These are phyloP conservation scores for Dynastes tityus DNA, from an alignment of 2,888 invertebrate species.

Conservation along the genomic window DNA sequence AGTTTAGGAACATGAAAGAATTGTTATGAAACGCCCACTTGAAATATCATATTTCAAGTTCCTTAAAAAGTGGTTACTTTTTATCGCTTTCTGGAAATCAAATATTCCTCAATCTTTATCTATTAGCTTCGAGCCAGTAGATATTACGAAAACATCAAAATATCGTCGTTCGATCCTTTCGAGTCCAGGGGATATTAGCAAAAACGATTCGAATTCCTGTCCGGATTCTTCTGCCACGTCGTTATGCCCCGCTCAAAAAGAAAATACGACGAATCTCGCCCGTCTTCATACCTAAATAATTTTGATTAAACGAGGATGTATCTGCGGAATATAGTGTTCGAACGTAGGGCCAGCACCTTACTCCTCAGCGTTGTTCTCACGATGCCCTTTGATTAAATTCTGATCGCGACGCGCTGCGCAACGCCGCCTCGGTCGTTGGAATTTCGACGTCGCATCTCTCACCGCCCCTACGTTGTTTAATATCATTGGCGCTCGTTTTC, in stretches of 20 bases:
- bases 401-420: slow-evolving; percentile 61
- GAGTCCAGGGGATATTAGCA: slow-evolving; percentile 14
- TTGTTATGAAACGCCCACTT: too few species aligned
- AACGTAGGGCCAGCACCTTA: neutral
- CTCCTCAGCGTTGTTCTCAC: neutral
- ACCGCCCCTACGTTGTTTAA: slow-evolving; percentile 61
- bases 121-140: neutral
- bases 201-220: slow-evolving; percentile 36
- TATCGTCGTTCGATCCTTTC: slow-evolving; percentile 10
- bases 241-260: slow-evolving; percentile 10
- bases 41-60: too few species aligned
- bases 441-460: slow-evolving; percentile 57
- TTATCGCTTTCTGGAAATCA: neutral
- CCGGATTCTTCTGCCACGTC: slow-evolving; percentile 15
- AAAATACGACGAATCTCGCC: slow-evolving; percentile 30
- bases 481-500: slow-evolving; percentile 50
- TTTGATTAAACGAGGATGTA: slow-evolving; percentile 38
- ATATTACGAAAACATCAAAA: slow-evolving; percentile 17
- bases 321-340: neutral
- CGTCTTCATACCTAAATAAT: slow-evolving; percentile 42
- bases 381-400: slow-evolving; percentile 69
- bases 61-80: too few species aligned
- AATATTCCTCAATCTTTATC: neutral
- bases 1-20: too few species aligned
- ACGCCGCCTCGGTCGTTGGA: slow-evolving; percentile 37